phyloP scores from a whole-genome alignment of 2,888 invertebrate genomes.

The Lacanobia wlatinum region DNA sequence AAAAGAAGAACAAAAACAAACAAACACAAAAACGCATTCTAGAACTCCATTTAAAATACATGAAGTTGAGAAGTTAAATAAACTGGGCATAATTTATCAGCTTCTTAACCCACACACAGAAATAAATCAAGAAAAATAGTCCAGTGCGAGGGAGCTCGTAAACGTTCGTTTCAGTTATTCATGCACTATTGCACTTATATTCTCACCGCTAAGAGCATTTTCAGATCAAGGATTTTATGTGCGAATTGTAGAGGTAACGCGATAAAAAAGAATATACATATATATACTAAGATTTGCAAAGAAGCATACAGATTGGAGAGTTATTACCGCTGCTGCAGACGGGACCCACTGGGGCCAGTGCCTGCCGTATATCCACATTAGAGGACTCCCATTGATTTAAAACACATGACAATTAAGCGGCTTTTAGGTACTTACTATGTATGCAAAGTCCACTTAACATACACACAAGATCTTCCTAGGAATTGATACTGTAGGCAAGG shows the following conservation, averaged over 20 bases:
- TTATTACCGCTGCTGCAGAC: not conserved
- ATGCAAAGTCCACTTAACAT: no score
- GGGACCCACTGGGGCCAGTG: no score
- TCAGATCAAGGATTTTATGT: constrained; percentile 31
- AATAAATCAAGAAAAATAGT: constrained; percentile 50
- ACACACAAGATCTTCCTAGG: no score
- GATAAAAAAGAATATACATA: not conserved
- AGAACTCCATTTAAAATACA: constrained; percentile 39
- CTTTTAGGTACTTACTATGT: no score
- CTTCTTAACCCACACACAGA: not conserved
- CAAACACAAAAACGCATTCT: constrained; percentile 34
- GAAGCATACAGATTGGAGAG: not conserved
- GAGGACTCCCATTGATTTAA: no score
- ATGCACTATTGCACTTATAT: constrained; percentile 46
- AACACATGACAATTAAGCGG: no score
- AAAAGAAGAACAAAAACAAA: constrained; percentile 21
- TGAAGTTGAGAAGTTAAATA: constrained; percentile 37
- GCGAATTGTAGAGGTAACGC: not conserved
- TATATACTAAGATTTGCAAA: not conserved
- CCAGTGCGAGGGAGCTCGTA: constrained; percentile 7
- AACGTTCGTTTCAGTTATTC: constrained; percentile 36
- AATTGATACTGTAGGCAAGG: no score
- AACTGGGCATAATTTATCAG: constrained; percentile 47
- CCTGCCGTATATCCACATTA: no score
- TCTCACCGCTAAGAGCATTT: constrained; percentile 45